Evolutionary conservation across 2,113 vertebrate species (phyloP).

Genomic region (Chloebia gouldiae): DNA sequence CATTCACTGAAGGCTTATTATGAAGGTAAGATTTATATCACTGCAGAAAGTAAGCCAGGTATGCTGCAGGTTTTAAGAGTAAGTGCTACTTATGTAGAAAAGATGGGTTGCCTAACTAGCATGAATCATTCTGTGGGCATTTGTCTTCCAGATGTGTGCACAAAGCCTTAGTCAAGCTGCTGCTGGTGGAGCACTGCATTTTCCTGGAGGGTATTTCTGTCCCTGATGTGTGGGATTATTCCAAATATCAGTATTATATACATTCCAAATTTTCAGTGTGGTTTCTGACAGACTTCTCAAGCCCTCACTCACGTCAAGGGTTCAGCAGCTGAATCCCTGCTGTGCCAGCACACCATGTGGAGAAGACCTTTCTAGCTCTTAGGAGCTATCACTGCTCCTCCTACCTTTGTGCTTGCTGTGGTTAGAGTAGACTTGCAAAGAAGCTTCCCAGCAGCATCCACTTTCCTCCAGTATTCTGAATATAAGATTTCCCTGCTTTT

Average conservation of each 20-base stretch:
- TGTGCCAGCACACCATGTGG: background rate
- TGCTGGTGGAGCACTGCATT: background rate
- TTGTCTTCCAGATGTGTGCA: background rate
- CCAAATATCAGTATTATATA: background rate
- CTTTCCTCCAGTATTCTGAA: background rate
- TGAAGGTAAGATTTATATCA: slow-evolving; percentile 9
- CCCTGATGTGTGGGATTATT: background rate
- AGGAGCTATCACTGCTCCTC: background rate
- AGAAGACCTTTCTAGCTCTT: background rate
- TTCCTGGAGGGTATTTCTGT: background rate
- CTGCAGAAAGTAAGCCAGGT: background rate
- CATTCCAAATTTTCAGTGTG: background rate
- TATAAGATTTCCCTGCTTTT: background rate
- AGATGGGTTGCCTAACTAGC: background rate
- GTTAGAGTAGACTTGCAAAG: background rate
- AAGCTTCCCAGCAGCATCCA: background rate
- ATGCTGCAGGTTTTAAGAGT: background rate
- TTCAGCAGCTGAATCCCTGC: background rate
- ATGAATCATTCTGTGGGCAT: background rate
- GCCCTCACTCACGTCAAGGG: fast-evolving
- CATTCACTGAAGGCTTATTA: background rate
- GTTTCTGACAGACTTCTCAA: background rate
- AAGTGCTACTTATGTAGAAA: background rate
- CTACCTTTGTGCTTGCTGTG: background rate
- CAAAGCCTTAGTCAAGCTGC: background rate